Base-by-base conservation (phyloP, 2,113 vertebrate species). In the Takifugu bimaculatus region DNA sequence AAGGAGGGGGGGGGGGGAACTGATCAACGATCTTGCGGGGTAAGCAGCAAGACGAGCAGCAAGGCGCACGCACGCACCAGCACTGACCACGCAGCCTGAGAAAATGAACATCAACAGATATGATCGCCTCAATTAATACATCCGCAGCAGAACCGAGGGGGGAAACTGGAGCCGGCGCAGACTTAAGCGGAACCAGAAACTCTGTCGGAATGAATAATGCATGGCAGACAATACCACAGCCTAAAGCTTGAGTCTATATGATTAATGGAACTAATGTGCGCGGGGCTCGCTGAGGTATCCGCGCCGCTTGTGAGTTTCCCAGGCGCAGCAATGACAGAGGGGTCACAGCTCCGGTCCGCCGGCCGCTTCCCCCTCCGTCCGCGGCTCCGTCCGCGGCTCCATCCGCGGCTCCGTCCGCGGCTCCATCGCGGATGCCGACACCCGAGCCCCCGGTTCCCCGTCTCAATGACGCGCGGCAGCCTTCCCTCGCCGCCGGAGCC, bases 281-380 rank as follows among this genome's bases (percentile, higher is more conserved):
- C 14, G 70, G 50, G 50, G 47, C 52, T 61, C 66, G 61, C 57
- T 63, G 55, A 72, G 60, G 55, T 68, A 67, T 51, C 60, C 67
- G 64, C 75, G 80, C 74, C 63, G 68, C 72, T 73, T 42, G 79
- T 82, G 85, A 87, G 81, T 85, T 87, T 79, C 77, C 79, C 79
- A 82, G 83, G 84, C 84, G 87, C 87, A 90, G 88, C 91, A 92
- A 92, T 92, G 91, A 92, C 91, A 92, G 90, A 91, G 85, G 90
- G 91, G 91, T 92, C 91, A 92, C 89, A 91, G 86, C 89, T 85
- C 88, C 71, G 64, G 75, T 74, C 83, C 75, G 77, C 82, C 78
- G 84, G 80, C 84, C 72, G 84, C 60, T 74, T 88, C 79, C 83
- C 76, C 82, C 85, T 78, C 80, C 20, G 20, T 20, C 20, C 20